Evolutionary conservation across 2,888 invertebrate species (phyloP), one percentile per base, ranked within the genome.

Genomic region (Eilema depressum): DNA sequence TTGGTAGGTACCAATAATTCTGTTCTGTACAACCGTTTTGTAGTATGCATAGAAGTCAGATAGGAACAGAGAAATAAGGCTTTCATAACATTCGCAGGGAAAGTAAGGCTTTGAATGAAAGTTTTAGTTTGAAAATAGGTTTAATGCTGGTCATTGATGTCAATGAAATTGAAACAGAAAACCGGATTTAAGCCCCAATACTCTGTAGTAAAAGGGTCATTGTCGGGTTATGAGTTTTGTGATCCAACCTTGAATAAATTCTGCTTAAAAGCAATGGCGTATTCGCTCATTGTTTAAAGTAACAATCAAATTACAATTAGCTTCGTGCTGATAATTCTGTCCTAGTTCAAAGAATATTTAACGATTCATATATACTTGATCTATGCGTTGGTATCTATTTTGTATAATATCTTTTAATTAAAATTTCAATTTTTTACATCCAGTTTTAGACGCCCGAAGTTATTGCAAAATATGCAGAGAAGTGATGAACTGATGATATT

Each of bases 221-320:
- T 88, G 86, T 80, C 85, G 85, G 79, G 82, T 81, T 82, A 79
- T 70, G 68, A 80, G 73, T 74, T 70, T 71, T 75, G 74, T 74
- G 72, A 74, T 77, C 61, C 78, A 80, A 80, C 86, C 87, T 89
- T 88, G 86, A 78, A 63, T 65, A 70, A 67, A 68, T 74, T 47
- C 63, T 77, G 84, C 80, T 78, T 70, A 67, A 77, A 87, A 85
- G 85, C 85, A 84, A 87, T 86, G 77, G 79, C 64, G 64, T 75
- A 70, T 75, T 65, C 61, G 70, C 41, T 82, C 74, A 89, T 89
- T 89, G 89, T 89, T 84, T 81, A 73, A 41, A 65, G 73, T 68
- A 84, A 86, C 83, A 88, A 86, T 88, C 69, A 82, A 73, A 78
- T 70, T 64, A 37, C 68, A 70, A 70, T 73, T 65, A 25, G 65